These are phyloP conservation scores for Microtus ochrogaster DNA, from an alignment of 2,113 vertebrate species.

Conservation along the genomic window DNA sequence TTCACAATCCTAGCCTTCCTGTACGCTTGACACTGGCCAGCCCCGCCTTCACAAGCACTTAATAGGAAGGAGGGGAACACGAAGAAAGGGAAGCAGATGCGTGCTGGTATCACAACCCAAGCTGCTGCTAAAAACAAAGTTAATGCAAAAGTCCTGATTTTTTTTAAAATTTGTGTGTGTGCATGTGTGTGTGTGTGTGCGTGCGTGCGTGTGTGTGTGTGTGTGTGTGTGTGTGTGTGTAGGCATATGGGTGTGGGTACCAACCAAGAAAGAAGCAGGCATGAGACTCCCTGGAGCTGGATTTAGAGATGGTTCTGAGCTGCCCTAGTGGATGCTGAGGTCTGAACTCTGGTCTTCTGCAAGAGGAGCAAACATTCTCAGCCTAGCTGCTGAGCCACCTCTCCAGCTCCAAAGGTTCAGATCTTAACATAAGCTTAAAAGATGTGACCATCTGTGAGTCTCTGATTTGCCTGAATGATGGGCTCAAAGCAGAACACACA, in stretches of 20 bases:
- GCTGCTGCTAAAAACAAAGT: background rate
- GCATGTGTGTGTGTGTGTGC: background rate
- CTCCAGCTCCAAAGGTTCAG: background rate
- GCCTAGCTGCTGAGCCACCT: background rate
- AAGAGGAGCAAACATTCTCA: background rate
- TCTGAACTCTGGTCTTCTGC: background rate
- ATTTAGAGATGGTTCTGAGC: background rate
- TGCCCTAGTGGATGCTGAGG: no score
- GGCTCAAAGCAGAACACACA: background rate
- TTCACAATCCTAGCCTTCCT: background rate
- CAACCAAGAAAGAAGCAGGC: background rate
- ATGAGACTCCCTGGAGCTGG: background rate
- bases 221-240: background rate
- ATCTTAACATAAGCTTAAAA: background rate
- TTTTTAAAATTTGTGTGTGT: background rate
- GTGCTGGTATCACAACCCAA: background rate
- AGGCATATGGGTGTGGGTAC: no score
- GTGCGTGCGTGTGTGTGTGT: background rate
- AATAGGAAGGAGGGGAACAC: background rate
- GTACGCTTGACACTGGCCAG: fast-evolving
- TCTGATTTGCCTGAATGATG: background rate
- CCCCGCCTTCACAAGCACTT: background rate
- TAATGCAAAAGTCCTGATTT: background rate
- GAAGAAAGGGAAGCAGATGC: background rate
- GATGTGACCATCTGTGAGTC: background rate